Conservation (phyloP, 92 coral and sea anemone species). For the Diadumene lineata region DNA sequence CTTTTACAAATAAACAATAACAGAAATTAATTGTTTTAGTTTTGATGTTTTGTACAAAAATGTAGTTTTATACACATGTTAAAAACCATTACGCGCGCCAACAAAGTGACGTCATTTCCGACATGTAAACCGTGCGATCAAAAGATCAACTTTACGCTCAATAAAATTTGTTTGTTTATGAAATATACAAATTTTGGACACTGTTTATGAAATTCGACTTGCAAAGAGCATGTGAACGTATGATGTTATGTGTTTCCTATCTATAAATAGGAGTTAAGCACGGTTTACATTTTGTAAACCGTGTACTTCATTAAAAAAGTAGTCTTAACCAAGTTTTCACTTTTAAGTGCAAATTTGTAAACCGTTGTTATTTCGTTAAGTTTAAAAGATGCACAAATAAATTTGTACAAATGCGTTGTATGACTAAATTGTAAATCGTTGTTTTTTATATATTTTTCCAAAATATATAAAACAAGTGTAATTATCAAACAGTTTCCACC, state of each 20-base stretch:
- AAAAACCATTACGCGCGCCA: background rate
- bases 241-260: background rate
- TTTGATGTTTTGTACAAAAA: background rate
- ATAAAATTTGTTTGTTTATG: background rate
- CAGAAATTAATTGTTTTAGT: background rate
- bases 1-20: background rate
- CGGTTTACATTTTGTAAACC: background rate
- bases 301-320: background rate
- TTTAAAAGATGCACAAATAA: background rate
- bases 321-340: background rate
- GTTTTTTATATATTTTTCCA: background rate
- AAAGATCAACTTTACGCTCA: background rate
- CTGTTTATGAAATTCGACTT: background rate
- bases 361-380: background rate
- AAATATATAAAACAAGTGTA: background rate
- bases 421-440: background rate
- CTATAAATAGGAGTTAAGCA: background rate
- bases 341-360: background rate
- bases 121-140: background rate
- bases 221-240: background rate
- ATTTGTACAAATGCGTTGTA: background rate
- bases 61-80: background rate
- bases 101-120: background rate
- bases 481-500: background rate
- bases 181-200: too few species aligned